Evolutionary conservation across 2,113 vertebrate species (phyloP), one percentile per base, ranked within the genome.

Genomic region (Peromyscus maniculatus): DNA sequence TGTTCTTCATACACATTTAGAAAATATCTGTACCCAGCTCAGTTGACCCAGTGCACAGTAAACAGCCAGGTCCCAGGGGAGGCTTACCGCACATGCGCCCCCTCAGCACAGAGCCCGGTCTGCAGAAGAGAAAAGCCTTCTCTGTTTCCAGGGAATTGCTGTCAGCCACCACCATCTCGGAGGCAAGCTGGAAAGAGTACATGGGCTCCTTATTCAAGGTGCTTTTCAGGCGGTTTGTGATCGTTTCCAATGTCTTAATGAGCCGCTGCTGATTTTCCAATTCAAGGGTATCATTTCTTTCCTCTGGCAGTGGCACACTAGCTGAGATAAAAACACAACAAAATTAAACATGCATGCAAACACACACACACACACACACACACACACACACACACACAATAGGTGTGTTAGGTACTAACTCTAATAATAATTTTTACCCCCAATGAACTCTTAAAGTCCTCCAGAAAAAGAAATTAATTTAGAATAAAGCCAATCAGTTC

Each of bases 21-120:
- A 71, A 93, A 78, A 36, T 0, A 0, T 57, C 12, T 87, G 15
- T 17, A 12, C 0, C 39, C 21, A 7, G 86, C 36, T 91, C 72
- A 13, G 67, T 11, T 46, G 77, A 90, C 36, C 75, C 52, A 66
- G 24, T 0, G 31, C 33, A 0, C 39, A 33, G 24, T 49, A 12
- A 43, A 6, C 19, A 26, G 21, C 57, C 90, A 36, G 49, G 52
- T 28, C 4, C 71, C 59, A 77, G 43, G 17, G 13, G 33, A 15
- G 80, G 72, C 99, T 99, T 99, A 99, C 99, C 99, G 96, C 99
- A 99, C 99, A 99, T 99, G 86, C 99, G 98, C 10, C 99, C 99
- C 95, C 99, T 99, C 82, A 99, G 99, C 96, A 99, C 98, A 0
- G 99, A 99, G 94, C 99, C 99, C 0, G 99, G 99, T 74, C 99